Base-by-base conservation (phyloP, 2,888 invertebrate species). In the Diarsia brunnea region DNA sequence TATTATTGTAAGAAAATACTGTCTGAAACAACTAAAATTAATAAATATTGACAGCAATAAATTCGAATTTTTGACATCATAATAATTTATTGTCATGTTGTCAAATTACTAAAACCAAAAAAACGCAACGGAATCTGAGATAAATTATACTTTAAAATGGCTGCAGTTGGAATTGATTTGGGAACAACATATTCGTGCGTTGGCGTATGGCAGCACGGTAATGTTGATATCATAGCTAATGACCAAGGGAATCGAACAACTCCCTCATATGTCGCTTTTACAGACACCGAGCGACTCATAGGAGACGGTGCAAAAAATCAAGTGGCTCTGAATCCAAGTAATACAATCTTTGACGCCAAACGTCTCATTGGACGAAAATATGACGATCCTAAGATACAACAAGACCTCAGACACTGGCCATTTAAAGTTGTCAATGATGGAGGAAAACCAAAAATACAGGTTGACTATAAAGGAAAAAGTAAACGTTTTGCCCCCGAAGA, bases 321-420 rank as follows among this genome's bases (percentile, higher is more conserved):
- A 92, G 97, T 97, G 58, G 97, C 97, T 53, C 95, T 97, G 96
- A 98, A 98, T 91, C 98, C 98, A 4, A 96, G 91, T 82, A 98
- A 98, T 93, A 98, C 98, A 2, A 98, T 98, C 12, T 98, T 98
- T 89, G 98, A 98, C 91, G 98, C 98, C 14, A 98, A 98, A 91
- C 97, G 98, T 72, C 94, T 99, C 77, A 98, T 98, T 89, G 98
- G 98, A 0, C 97, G 98, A 69, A 98, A 97, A 85, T 98, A 97
- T 92, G 97, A 97, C 81, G 98, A 98, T 89, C 96, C 96, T 88
- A 97, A 97, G 87, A 98, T 98, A 45, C 98, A 98, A 90, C 97
- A 97, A 72, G 98, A 98, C 90, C 97, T 98, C 91, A 98, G 98
- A 90, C 98, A 98, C 86, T 98, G 98, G 98, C 98, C 98, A 0